These are phyloP conservation scores for Mercenaria mercenaria DNA, from an alignment of 1,140 invertebrate genomes.

Conservation along the genomic window DNA sequence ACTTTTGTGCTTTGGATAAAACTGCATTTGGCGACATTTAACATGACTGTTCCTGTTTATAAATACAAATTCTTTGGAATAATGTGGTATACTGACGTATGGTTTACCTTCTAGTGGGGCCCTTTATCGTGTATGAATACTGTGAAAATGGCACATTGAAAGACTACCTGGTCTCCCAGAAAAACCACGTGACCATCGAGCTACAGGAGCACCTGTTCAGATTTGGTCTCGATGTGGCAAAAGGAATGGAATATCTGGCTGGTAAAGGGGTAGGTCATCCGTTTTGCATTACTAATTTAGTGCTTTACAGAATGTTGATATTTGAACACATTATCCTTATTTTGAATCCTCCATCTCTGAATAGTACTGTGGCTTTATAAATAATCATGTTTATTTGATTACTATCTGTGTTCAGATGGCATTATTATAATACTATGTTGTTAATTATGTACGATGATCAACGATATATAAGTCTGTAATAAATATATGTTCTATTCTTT, in stretches of 20 bases:
- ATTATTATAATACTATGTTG: no score
- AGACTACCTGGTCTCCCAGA: conserved; percentile 46
- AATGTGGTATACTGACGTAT: no score
- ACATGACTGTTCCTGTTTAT: no score
- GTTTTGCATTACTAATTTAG: conserved; percentile 86
- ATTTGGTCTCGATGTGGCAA: conserved; percentile 97
- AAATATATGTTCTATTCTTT: no score
- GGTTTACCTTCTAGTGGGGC: conserved; percentile 66
- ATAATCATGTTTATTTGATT: no score
- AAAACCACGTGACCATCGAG: conserved; percentile 34
- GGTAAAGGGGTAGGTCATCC: conserved; percentile 91
- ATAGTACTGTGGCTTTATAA: background rate
- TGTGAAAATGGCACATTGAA: conserved; percentile 67
- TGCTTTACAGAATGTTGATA: no score
- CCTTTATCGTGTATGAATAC: conserved; percentile 70
- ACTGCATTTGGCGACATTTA: no score
- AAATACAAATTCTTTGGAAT: no score
- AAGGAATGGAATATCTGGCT: conserved; percentile 98
- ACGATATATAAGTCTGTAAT: no score
- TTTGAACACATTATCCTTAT: background rate
- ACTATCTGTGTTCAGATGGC: no score
- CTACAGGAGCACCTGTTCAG: conserved; percentile 96
- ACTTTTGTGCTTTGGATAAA: no score
- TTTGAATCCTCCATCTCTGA: background rate
- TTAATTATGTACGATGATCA: no score